Conservation (phyloP, 64 coral and sea anemone species). For the Montipora sp. region DNA sequence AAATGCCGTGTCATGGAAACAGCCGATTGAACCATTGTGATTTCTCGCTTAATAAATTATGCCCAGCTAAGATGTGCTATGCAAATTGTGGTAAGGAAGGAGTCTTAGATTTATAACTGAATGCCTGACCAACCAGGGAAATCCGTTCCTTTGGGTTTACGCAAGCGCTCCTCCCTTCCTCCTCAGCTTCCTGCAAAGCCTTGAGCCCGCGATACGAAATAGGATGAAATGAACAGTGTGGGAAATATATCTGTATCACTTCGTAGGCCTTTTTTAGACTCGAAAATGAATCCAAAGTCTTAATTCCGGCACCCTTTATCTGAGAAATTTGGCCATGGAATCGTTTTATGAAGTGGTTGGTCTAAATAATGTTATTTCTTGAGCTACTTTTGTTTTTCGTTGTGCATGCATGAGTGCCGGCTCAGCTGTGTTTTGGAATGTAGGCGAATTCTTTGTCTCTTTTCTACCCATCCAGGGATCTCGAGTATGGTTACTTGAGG, state of each 20-base stretch:
- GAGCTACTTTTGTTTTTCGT: neutral
- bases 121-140: no score
- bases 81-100: no score
- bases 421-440: constrained; percentile 49
- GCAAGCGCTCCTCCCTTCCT: constrained; percentile 27
- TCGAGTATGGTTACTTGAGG: constrained; percentile 91
- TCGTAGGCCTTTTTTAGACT: neutral
- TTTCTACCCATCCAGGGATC: constrained; percentile 67
- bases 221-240: neutral
- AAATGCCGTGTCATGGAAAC: no score
- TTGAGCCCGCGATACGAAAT: constrained; percentile 32
- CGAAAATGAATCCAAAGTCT: neutral
- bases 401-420: neutral
- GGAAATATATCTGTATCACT: no score
- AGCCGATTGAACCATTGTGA: no score
- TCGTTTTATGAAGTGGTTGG: constrained; percentile 95
- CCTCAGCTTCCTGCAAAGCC: neutral
- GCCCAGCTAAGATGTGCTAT: no score
- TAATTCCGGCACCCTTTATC: neutral
- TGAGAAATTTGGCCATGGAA: constrained; percentile 55
- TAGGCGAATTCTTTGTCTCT: constrained; percentile 46
- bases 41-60: no score
- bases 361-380: neutral
- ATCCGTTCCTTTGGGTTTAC: neutral
- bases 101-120: no score